Evolutionary conservation across 2,888 invertebrate species (phyloP).

Genomic region (Pilophorus perplexus): DNA sequence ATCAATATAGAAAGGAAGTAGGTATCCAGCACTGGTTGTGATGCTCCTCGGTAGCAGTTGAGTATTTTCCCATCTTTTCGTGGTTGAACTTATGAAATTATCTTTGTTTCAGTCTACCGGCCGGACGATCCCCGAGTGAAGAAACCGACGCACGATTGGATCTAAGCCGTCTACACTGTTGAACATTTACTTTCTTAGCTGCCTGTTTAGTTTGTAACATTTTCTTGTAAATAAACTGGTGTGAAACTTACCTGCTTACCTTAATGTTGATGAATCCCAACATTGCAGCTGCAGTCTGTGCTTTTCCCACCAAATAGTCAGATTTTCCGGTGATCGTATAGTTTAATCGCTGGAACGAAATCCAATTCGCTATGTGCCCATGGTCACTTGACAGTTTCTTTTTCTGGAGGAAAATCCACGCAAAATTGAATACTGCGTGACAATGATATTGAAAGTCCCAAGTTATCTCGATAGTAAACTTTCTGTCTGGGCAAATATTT

Average conservation of each 20-base stretch:
- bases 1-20: background rate
- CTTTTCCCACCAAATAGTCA: no score
- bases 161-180: background rate
- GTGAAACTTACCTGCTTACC: background rate
- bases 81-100: background rate
- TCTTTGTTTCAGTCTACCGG: conserved; percentile 7
- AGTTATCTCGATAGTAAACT: no score
- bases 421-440: no score
- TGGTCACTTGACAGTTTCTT: no score
- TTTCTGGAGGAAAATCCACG: no score
- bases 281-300: no score
- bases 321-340: no score
- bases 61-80: background rate
- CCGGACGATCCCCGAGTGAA: conserved; percentile 10
- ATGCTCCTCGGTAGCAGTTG: background rate
- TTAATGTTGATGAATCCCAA: no score
- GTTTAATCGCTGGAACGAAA: no score
- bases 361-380: no score
- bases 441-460: no score
- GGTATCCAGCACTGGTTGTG: background rate
- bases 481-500: no score
- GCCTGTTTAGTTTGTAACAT: background rate
- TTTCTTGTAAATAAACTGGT: background rate
- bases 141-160: conserved; percentile 6
- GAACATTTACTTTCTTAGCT: background rate